These are phyloP conservation scores for Heliconius hewitsoni DNA, from an alignment of 1,140 invertebrate species.

Conservation along the genomic window DNA sequence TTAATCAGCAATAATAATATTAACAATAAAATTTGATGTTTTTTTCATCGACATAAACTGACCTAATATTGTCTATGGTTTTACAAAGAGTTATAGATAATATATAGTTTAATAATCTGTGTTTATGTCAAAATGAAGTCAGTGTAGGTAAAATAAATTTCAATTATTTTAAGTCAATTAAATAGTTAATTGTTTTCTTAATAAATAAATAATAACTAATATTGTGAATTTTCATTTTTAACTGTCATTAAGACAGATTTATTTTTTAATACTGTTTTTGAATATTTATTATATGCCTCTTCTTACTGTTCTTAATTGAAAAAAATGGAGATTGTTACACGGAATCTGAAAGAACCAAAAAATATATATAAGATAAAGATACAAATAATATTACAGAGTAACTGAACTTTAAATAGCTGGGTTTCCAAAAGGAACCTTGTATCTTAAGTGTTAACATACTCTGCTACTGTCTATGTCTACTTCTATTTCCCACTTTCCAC, in stretches of 20 bases:
- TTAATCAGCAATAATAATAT: background rate
- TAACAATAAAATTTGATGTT: background rate
- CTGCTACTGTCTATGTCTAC: too few relatives aligned
- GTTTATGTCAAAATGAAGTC: background rate
- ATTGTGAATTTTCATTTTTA: background rate
- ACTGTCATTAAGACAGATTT: background rate
- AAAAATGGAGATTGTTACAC: background rate
- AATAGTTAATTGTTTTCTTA: background rate
- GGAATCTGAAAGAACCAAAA: background rate
- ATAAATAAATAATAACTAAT: background rate
- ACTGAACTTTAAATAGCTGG: too few relatives aligned
- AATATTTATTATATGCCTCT: background rate
- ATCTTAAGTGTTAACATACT: too few relatives aligned
- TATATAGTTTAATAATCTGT: background rate
- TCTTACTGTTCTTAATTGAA: background rate
- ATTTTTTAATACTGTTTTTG: background rate
- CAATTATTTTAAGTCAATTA: background rate
- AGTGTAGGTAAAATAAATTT: background rate
- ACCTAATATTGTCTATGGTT: conserved; percentile 8
- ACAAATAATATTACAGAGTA: too few relatives aligned
- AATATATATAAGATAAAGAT: background rate
- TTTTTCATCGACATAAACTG: background rate
- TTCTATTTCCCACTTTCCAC: too few relatives aligned
- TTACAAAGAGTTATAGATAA: background rate
- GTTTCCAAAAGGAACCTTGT: too few relatives aligned